Evolutionary conservation across 2,113 vertebrate genomes (phyloP).

Genomic region (Neolamprologus modestus): DNA sequence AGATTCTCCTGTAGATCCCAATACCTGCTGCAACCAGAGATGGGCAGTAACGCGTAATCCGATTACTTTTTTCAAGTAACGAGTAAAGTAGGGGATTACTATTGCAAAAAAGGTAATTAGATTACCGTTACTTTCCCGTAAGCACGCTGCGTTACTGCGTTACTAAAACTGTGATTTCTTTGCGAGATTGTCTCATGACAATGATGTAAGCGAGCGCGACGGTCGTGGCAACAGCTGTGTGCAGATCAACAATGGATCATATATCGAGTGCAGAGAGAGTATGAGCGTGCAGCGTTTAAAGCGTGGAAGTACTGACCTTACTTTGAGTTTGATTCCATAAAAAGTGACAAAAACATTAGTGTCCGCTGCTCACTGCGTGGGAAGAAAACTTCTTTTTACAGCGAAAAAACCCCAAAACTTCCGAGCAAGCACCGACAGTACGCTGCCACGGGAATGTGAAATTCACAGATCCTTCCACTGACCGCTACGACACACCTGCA

Average conservation of each 20-base stretch:
- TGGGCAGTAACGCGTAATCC: neutral
- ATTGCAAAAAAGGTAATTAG: neutral
- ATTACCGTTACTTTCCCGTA: neutral
- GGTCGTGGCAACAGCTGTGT: accelerated
- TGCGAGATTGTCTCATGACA: accelerated
- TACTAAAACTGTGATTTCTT: neutral
- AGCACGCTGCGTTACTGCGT: accelerated
- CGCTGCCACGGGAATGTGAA: too few species aligned
- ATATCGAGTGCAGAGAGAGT: accelerated
- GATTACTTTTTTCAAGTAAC: neutral
- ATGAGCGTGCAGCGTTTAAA: neutral
- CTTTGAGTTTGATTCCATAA: too few species aligned
- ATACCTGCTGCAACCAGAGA: neutral
- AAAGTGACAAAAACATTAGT: too few species aligned
- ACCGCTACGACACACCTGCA: too few species aligned
- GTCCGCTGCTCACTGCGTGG: too few species aligned
- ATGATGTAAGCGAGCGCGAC: accelerated
- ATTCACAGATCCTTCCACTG: too few species aligned
- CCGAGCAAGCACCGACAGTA: too few species aligned
- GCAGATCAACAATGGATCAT: neutral
- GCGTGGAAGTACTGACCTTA: too few species aligned
- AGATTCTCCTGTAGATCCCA: neutral
- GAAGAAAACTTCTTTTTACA: too few species aligned
- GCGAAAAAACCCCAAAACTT: too few species aligned
- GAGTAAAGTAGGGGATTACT: neutral